Evolutionary conservation across 2,888 invertebrate genomes (phyloP), one percentile per base, ranked within the genome.

Genomic region (Acleris holmiana): DNA sequence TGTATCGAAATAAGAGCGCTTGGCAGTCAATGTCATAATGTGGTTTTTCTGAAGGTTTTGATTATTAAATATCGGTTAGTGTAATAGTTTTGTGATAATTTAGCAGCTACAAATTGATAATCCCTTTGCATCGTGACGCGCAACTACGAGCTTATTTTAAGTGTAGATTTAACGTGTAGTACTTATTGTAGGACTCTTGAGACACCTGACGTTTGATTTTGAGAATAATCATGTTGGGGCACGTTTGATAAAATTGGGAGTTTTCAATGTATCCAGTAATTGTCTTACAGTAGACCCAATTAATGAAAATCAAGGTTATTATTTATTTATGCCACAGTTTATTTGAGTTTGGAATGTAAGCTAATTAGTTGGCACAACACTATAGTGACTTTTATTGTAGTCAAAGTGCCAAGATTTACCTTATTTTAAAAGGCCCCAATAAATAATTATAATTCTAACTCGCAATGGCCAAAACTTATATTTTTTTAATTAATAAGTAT

Each of bases 381-480:
- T 15, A 4, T 15, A 13, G 15, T n/a, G 6, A 19, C 25, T 25
- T 25, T 25, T 25, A 44, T 53, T 55, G n/a, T 55, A 17, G 49
- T 19, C 51, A 19, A 19, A 5, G 25, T 49, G 29, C 25, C 25
- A 21, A 58, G 29, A 29, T 3, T 29, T 10, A 10, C 3, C 2
- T 29, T 10, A 29, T 29, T 13, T 53, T 29, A 60, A 51, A 47
- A 23, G 19, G 63, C 63, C 51, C 63, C 63, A 51, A 2, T 63
- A 58, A 53, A 41, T 54, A 46, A 17, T 63, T 49, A 29, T 65
- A 49, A 60, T 60, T 60, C 29, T 59, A 56, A 60, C 65, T 60
- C 55, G 54, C 54, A 54, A 60, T 60, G 59, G 65, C 65, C 65
- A 65, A 65, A 65, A 60, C 65, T 59, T 65, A 65, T 65, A 65